Evolutionary conservation across 35 echinoderm and acorn worm genomes (phyloP).

Genomic region (Apostichopus japonicus): DNA sequence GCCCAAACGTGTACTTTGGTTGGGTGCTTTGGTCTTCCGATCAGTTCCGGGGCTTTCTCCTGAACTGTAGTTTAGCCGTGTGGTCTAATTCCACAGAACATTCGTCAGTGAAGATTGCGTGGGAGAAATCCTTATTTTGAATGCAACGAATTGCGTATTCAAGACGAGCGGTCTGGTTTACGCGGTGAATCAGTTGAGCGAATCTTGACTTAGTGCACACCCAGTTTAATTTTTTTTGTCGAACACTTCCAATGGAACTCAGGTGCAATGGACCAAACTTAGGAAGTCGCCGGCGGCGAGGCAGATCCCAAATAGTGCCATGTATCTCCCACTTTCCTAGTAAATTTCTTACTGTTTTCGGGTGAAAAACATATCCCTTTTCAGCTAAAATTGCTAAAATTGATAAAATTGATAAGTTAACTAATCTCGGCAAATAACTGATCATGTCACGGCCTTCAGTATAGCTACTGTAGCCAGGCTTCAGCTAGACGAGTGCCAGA

Average conservation of each 20-base stretch:
- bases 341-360: neutral
- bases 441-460: no score
- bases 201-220: neutral
- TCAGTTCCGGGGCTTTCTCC: neutral
- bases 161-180: neutral
- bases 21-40: constrained; percentile 20
- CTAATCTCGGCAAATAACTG: no score
- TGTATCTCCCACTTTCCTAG: neutral
- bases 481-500: no score
- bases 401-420: no score
- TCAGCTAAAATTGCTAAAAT: constrained; percentile 34
- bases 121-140: neutral
- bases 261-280: neutral
- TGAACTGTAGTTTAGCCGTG: neutral
- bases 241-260: neutral
- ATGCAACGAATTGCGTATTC: neutral
- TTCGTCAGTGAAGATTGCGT: constrained; percentile 43
- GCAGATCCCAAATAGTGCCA: neutral
- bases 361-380: no score
- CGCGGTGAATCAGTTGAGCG: neutral
- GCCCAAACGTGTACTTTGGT: constrained; percentile 51
- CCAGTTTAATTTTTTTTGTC: neutral
- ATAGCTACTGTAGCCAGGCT: no score
- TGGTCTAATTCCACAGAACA: constrained; percentile 46
- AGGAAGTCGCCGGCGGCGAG: neutral